Conservation (phyloP, 2,113 vertebrate species). For the Ifrita kowaldi region DNA sequence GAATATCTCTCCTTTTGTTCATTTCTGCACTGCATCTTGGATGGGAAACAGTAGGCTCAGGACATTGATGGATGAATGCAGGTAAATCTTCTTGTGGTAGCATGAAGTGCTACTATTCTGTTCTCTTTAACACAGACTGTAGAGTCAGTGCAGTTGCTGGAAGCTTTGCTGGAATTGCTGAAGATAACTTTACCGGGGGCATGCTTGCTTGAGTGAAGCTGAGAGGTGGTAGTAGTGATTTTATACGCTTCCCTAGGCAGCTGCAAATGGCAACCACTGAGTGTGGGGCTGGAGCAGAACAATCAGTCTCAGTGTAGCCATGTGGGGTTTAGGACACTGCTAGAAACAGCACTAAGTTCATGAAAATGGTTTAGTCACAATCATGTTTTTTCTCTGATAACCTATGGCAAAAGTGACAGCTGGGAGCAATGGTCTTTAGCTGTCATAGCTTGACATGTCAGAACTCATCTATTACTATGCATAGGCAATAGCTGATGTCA, state of each 20-base stretch:
- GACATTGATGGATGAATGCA: constrained; percentile 49
- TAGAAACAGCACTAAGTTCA: not conserved
- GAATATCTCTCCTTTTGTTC: not conserved
- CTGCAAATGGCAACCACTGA: not conserved
- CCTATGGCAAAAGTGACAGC: not conserved
- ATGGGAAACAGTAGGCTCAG: not conserved
- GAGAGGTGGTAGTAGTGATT: not conserved
- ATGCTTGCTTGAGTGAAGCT: not conserved
- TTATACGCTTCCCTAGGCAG: not conserved
- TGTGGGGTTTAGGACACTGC: not conserved
- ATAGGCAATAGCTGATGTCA: not conserved
- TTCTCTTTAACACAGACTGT: not conserved
- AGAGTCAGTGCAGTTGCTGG: not conserved
- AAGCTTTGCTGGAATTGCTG: not conserved
- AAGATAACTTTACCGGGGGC: not conserved
- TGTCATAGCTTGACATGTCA: not conserved
- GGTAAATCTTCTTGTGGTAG: constrained; percentile 3
- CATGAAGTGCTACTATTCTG: not conserved
- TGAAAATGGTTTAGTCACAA: not conserved
- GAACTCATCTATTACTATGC: not conserved
- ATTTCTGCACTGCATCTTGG: not conserved
- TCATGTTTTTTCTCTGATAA: not conserved
- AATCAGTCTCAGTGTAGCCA: not conserved
- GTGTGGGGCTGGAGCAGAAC: not conserved
- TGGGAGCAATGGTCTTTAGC: not conserved